Conservation (phyloP, 2,888 invertebrate species). For the Orthonychiurus folsomi region DNA sequence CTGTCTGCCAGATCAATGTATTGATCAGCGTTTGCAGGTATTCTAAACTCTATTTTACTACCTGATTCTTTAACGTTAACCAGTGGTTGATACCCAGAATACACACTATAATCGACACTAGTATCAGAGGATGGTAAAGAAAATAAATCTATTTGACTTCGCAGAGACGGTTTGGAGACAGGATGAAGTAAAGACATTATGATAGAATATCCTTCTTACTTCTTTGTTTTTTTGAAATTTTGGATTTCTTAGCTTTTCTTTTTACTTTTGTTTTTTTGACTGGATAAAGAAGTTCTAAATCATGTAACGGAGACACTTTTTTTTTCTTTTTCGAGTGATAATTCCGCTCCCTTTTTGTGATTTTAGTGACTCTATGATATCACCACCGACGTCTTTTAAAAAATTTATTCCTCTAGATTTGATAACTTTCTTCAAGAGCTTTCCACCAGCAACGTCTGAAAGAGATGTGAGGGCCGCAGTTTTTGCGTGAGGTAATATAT, state of each 20-base stretch:
- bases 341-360: not conserved
- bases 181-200: slow-evolving; percentile 15
- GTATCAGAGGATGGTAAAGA: slow-evolving; percentile 22
- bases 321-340: not conserved
- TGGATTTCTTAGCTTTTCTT: not conserved
- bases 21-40: slow-evolving; percentile 17
- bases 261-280: not conserved
- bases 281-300: slow-evolving; percentile 1
- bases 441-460: not conserved
- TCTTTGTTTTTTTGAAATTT: not conserved
- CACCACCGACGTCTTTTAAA: slow-evolving; percentile 7
- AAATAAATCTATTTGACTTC: slow-evolving; percentile 24
- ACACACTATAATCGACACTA: slow-evolving; percentile 22
- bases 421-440: not conserved
- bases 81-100: slow-evolving; percentile 28
- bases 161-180: slow-evolving; percentile 15
- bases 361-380: not conserved
- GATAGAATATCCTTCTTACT: slow-evolving; percentile 3
- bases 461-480: not conserved
- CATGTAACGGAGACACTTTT: not conserved
- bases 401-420: not conserved
- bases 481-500: slow-evolving; percentile 6
- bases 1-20: slow-evolving; percentile 29
- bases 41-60: slow-evolving; percentile 28
- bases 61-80: slow-evolving; percentile 22